Base-by-base conservation (phyloP, 2,888 invertebrate species). In the Lochmaea capreae region DNA sequence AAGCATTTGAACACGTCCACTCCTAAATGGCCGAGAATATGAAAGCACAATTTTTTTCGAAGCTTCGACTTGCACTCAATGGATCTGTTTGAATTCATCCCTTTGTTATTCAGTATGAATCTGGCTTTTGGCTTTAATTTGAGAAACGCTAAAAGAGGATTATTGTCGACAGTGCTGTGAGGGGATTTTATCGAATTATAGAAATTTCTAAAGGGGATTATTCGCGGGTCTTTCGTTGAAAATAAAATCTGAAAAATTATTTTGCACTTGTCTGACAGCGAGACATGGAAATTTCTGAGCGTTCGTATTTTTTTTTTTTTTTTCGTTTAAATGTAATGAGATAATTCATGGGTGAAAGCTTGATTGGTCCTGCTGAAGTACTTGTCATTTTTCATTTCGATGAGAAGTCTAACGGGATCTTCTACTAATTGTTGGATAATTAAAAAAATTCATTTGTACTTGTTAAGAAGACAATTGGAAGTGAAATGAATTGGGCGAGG, bases 101-200 rank as follows among this genome's bases (percentile, higher is more conserved):
- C 70, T 71, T 71, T 71, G 70, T 71, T 71, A 71, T 71, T 71
- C 70, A 71, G 58, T 65, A 57, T 46, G 70, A 71, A 65, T 71
- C 70, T 71, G 70, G 65, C 70, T 71, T 71, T 71, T 71, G 70
- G 65, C 70, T 71, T 71, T 71, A 71, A 71, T 71, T 71, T 71
- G 70, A 71, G 70, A 71, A 71, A 71, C 58, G 70, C 70, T 58
- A 65, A 62, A 65, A 71, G 63, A 71, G 70, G 65, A 71, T 71
- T 71, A 71, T 71, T 71, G 65, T 57, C 70, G 70, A 58, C 70
- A 71, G 70, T 42, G 70, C 70, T 65, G 65, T 71, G 65, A 71
- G 65, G 65, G 70, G 70, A 71, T 71, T 71, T 65, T 22, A 71
- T 71, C 70, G 70, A 71, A 71, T 71, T 71, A 71, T 71, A 71